Base-by-base conservation (phyloP, 2,888 invertebrate species). In the Plagiodera versicolora region DNA sequence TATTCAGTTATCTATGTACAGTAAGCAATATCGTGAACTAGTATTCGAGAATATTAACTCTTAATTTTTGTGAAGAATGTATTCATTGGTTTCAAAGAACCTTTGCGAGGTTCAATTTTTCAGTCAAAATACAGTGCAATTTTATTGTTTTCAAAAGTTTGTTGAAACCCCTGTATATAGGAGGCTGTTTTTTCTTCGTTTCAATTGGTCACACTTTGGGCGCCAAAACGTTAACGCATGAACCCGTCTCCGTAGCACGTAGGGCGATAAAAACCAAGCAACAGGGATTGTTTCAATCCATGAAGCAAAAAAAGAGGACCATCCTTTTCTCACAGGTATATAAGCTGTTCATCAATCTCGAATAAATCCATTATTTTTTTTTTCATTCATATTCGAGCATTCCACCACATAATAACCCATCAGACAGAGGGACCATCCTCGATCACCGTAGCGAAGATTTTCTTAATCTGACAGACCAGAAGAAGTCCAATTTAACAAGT, bases 401-500 rank as follows among this genome's bases (percentile, higher is more conserved):
- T 51, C 51, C 35, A 18, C 32, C 51, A 20, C 19, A 35, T 51
- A 32, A 51, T 35, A 52, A 39, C 35, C 52, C 14, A 52, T 35
- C 35, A 39, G 35, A 16, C 52, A 2, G 32, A 32, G 32, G 32
- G 32, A 9, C 50, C 50, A 17, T 30, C 14, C n/a, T 19, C 17
- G 39, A 52, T 17, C 52, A 39, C 18, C 51, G 35, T 1, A 20
- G 14, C 35, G 11, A 14, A 39, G 39, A n/a, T 32, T 52, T 52
- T 56, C 49, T 55, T 55, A 60, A 60, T 60, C 55, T 51, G 60
- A 56, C 56, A 50, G 39, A 30, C 45, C 56, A 45, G 47, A 56
- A 60, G 60, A 56, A 60, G 47, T 55, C 49, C 55, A 56, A 56
- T 56, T 55, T 60, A 60, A 55, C 56, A 56, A 56, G 52, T 59